Conservation (phyloP, 1,140 invertebrate genomes). For the Gryon sp. region DNA sequence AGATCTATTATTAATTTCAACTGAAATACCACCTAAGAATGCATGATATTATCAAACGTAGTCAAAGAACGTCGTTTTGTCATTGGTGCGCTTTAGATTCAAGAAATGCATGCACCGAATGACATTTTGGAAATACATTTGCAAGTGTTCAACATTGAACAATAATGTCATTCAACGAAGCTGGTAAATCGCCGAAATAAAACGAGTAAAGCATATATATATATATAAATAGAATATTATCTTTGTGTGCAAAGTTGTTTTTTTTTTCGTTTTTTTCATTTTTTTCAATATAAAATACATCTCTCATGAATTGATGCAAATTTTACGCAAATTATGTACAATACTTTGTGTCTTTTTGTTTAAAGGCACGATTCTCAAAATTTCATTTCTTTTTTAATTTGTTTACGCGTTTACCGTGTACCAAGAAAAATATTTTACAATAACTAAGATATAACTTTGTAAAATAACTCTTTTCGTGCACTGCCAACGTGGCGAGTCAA, state of each 20-base stretch:
- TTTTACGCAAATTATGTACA: constrained; percentile 25
- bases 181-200: constrained; percentile 9
- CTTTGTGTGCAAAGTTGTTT: constrained; percentile 16
- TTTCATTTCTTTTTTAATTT: constrained; percentile 3
- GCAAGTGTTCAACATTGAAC: background rate
- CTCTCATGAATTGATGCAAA: too few species aligned
- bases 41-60: constrained; percentile 7
- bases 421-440: constrained; percentile 47
- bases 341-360: constrained; percentile 7
- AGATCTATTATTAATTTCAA: constrained; percentile 13
- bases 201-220: constrained; percentile 32
- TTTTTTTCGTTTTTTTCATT: too few species aligned
- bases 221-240: constrained; percentile 37
- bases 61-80: background rate
- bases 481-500: too few species aligned
- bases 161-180: background rate
- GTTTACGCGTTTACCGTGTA: constrained; percentile 16
- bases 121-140: constrained; percentile 27
- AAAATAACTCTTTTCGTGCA: too few species aligned
- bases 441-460: too few species aligned
- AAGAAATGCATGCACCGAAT: constrained; percentile 47
- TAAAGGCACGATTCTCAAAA: constrained; percentile 39
- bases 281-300: constrained; percentile 42
- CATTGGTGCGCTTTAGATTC: constrained; percentile 16
- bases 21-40: constrained; percentile 19